Conservation (phyloP, 2,797 vertebrate species). For the Serranus cabrilla region DNA sequence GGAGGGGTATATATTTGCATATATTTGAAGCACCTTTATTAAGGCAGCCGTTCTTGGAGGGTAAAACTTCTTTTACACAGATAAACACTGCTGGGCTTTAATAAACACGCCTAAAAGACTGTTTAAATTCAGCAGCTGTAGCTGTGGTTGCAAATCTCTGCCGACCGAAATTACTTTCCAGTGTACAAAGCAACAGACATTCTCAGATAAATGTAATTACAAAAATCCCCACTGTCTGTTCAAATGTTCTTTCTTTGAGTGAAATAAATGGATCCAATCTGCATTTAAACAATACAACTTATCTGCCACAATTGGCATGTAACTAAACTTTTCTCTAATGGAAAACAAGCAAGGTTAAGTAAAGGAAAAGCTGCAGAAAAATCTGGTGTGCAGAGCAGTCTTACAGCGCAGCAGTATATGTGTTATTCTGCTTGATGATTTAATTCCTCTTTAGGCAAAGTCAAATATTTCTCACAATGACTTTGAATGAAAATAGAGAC, state of each 20-base stretch:
- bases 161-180: constrained; percentile 76
- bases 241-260: constrained; percentile 58
- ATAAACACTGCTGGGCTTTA: constrained; percentile 65
- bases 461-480: constrained; percentile 65
- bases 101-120: constrained; percentile 65
- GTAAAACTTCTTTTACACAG: constrained; percentile 48
- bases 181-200: constrained; percentile 69
- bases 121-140: constrained; percentile 74
- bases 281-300: constrained; percentile 75
- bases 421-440: constrained; percentile 53
- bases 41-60: constrained; percentile 46
- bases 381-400: constrained; percentile 12
- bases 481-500: constrained; percentile 64
- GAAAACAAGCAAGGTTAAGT: constrained; percentile 59
- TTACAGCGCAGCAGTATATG: constrained; percentile 12
- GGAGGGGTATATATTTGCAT: constrained; percentile 63
- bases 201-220: constrained; percentile 82
- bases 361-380: constrained; percentile 24
- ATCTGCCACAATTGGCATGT: constrained; percentile 60
- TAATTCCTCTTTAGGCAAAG: constrained; percentile 58
- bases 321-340: constrained; percentile 52
- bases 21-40: constrained; percentile 66
- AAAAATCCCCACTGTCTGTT: constrained; percentile 71
- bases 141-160: constrained; percentile 64
- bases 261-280: constrained; percentile 73